These are phyloP conservation scores for Astur gentilis DNA, from an alignment of 2,113 vertebrate genomes.

Conservation along the genomic window DNA sequence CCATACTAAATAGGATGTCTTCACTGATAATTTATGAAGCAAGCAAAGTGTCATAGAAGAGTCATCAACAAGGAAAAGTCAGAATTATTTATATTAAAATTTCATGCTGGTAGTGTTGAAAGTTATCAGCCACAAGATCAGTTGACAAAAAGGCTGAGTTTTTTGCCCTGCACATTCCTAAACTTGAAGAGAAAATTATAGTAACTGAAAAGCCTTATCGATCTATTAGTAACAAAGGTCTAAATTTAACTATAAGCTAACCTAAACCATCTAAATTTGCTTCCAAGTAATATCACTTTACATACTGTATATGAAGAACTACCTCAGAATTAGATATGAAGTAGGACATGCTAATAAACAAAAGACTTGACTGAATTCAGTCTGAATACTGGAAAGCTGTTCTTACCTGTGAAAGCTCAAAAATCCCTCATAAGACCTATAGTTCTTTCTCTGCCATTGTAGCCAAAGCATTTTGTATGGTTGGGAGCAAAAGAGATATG, in stretches of 20 bases:
- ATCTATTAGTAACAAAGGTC: neutral
- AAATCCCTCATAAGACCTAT: neutral
- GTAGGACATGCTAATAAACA: neutral
- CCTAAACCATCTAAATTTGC: neutral
- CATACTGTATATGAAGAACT: neutral
- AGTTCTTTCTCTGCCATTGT: neutral
- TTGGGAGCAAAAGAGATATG: neutral
- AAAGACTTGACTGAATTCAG: neutral
- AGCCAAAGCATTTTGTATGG: neutral
- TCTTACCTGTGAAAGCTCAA: neutral
- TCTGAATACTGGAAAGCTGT: neutral
- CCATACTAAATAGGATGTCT: neutral
- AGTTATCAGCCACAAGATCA: neutral
- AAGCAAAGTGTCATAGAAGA: neutral
- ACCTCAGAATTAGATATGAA: neutral
- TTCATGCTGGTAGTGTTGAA: neutral
- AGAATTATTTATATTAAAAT: neutral
- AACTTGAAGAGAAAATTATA: neutral
- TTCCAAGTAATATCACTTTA: neutral
- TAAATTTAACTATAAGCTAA: neutral
- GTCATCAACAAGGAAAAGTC: neutral
- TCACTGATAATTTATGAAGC: neutral
- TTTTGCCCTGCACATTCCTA: neutral
- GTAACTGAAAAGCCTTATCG: neutral
- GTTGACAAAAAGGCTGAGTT: neutral